phyloP scores from a whole-genome alignment of 2,888 invertebrate species.

The Syritta pipiens region DNA sequence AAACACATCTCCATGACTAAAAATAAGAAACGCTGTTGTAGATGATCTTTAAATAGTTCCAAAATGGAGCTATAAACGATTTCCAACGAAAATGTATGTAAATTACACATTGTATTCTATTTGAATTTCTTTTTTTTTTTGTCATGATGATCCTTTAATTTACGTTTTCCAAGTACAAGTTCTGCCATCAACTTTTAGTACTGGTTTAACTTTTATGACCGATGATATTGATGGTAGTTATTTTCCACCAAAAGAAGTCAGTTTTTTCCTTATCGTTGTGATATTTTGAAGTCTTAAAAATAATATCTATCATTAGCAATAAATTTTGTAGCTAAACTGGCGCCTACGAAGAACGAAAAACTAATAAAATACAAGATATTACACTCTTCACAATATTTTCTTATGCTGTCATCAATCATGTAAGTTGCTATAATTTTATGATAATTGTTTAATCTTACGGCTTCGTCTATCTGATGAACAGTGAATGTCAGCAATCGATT shows the following conservation, averaged over 20 bases:
- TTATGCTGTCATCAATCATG: constrained; percentile 4
- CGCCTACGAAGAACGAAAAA: constrained; percentile 16
- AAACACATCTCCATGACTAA: too few relatives aligned
- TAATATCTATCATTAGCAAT: constrained; percentile 39
- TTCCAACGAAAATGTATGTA: too few relatives aligned
- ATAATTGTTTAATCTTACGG: constrained; percentile 50
- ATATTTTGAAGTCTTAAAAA: constrained; percentile 17
- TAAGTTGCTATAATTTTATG: constrained; percentile 41
- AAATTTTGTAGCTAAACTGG: constrained; percentile 16
- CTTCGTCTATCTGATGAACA: background rate
- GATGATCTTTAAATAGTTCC: too few relatives aligned
- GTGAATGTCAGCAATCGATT: constrained; percentile 14
- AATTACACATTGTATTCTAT: too few relatives aligned
- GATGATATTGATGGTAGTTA: background rate
- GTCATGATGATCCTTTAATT: too few relatives aligned
- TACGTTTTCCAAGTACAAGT: too few relatives aligned
- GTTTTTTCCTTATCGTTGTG: constrained; percentile 1
- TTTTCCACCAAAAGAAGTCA: too few relatives aligned
- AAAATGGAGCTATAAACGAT: too few relatives aligned
- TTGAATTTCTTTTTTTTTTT: too few relatives aligned
- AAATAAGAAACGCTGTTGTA: too few relatives aligned
- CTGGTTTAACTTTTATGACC: constrained; percentile 21
- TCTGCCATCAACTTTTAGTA: constrained; percentile 39
- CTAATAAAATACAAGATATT: background rate
- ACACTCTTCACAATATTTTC: too few relatives aligned